Conservation (phyloP, 2,797 vertebrate species). For the Telmatherina bonti region DNA sequence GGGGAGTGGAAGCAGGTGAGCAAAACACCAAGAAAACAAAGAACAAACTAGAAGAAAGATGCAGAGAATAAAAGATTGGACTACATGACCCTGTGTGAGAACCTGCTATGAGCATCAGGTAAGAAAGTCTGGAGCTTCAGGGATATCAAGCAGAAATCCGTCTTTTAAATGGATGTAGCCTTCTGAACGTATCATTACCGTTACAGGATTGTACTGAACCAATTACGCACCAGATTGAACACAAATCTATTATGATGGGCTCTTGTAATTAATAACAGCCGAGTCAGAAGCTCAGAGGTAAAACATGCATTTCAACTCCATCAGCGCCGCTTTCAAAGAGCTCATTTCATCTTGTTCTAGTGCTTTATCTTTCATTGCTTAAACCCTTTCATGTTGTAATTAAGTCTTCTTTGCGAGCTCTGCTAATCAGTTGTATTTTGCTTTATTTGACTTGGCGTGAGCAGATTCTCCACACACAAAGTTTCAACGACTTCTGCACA, state of each 20-base stretch:
- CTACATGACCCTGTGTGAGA: too few relatives aligned
- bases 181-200: not conserved
- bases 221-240: not conserved
- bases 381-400: slow-evolving; percentile 62
- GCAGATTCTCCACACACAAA: slow-evolving; percentile 50
- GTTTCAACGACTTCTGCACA: slow-evolving; percentile 68
- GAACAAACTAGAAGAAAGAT: too few relatives aligned
- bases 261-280: not conserved
- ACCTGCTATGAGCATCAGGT: too few relatives aligned
- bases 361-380: slow-evolving; percentile 51
- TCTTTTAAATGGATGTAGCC: not conserved
- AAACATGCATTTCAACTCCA: not conserved
- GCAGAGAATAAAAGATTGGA: too few relatives aligned
- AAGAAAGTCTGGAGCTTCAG: too few relatives aligned
- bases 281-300: not conserved
- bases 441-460: slow-evolving; percentile 55
- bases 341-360: slow-evolving; percentile 22
- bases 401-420: slow-evolving; percentile 40
- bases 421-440: slow-evolving; percentile 50
- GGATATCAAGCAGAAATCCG: too few relatives aligned
- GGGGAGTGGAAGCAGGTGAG: too few relatives aligned
- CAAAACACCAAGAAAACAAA: too few relatives aligned
- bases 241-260: not conserved
- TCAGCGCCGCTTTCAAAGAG: not conserved
- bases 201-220: not conserved